Evolutionary conservation across 2,113 vertebrate genomes (phyloP), one percentile per base, ranked within the genome.

Genomic region (Saguinus midas): DNA sequence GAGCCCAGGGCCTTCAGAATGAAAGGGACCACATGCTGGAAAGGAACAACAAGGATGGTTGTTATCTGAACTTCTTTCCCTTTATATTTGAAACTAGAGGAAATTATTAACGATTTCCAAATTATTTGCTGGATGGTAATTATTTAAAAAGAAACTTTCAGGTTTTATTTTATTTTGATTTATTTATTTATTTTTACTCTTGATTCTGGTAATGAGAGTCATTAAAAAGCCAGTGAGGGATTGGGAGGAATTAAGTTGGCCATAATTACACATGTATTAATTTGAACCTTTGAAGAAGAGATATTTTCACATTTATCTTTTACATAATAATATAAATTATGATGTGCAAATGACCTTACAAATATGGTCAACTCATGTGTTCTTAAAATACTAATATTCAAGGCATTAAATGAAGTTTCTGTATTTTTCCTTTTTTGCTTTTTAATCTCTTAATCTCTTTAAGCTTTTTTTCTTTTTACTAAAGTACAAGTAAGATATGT

Each of bases 1-100:
- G 95, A 27, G 35, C 94, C 52, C 64, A 84, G 81, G 83, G 92
- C 80, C 90, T 93, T 95, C 64, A 61, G 80, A 92, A 57, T 43
- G 95, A 92, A 97, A 66, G 61, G 52, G 64, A 90, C 87, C 92
- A 20, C 92, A 29, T 84, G 95, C 87, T 89, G 94, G 68, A 64
- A 72, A 81, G 66, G 68, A 72, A 23, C 48, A 61, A 50, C 55
- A 64, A 90, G 79, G 87, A 48, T 81, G 73, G 21, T 50, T 88
- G 96, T 93, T 85, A 96, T 86, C 58, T 27, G 58, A 95, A 87
- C 81, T 88, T 6, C 50, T 86, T 91, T 89, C 48, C 64, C 86
- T 97, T 88, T 89, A 21, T 73, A 45, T 96, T 92, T 84, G 79
- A 93, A 96, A 66, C 55, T 40, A 17, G 61, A 80, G 73, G 52